Conservation (phyloP, 2,888 invertebrate species). For the Polydesmus complanatus region DNA sequence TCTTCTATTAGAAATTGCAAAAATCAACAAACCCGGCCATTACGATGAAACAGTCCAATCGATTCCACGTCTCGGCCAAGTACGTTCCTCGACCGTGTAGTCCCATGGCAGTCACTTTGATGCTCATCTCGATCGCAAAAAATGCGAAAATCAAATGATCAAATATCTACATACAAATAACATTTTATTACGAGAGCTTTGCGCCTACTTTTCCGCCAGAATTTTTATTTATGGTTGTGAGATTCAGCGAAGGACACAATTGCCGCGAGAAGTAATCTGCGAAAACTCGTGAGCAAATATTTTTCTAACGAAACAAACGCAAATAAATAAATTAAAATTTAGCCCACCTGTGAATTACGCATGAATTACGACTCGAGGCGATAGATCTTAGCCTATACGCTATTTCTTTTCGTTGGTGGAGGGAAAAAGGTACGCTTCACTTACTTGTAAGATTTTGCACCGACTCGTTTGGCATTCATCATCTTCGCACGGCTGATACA, state of each 20-base stretch:
- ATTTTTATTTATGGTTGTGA: not conserved
- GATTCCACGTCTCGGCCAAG: slow-evolving; percentile 96
- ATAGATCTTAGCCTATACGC: too few relatives aligned
- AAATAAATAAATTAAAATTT: not conserved
- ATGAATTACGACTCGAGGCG: too few relatives aligned
- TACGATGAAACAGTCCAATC: slow-evolving; percentile 95
- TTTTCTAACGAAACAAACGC: too few relatives aligned
- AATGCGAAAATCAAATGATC: slow-evolving; percentile 98
- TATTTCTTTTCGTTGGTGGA: too few relatives aligned
- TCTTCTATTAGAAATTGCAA: not conserved
- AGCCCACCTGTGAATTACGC: too few relatives aligned
- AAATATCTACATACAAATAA: slow-evolving; percentile 55
- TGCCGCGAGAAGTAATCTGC: not conserved
- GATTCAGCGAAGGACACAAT: not conserved
- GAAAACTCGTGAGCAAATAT: too few relatives aligned
- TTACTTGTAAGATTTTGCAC: slow-evolving; percentile 81
- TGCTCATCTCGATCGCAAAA: slow-evolving; percentile 93
- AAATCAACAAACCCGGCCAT: slow-evolving; percentile 62
- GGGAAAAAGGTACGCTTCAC: too few relatives aligned
- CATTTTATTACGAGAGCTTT: not conserved
- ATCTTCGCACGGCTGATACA: slow-evolving; percentile 98
- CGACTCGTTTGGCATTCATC: slow-evolving; percentile 71
- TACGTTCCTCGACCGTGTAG: slow-evolving; percentile 86
- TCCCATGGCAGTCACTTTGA: slow-evolving; percentile 98
- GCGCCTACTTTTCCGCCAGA: not conserved